Base-by-base conservation (phyloP, 2,113 vertebrate genomes). In the Xyrauchen texanus region DNA sequence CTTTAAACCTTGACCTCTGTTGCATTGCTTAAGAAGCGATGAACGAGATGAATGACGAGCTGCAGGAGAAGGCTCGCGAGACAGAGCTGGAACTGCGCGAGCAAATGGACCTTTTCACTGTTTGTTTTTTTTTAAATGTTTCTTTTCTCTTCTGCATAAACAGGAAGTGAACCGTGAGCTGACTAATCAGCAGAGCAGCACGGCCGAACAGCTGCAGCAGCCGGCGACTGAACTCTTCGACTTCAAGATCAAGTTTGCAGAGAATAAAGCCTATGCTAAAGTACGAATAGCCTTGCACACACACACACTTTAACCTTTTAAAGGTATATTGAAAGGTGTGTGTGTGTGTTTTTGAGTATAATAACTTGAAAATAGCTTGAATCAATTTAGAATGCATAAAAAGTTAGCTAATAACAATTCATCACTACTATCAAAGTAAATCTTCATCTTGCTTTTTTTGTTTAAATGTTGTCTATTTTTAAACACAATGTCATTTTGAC, bases 31-130 rank as follows among this genome's bases (percentile, higher is more conserved):
- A 99, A 97, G 98, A 99, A 85, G 95, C 97, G 2, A 99, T 99
- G 86, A 99, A 99, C 0, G 98, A 99, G 90, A 99, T 99, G 98
- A 99, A 99, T 0, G 98, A 99, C 0, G 98, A 99, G 91, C 96
- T 99, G 73, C 97, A 98, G 91, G 98, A 99, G 81, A 99, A 99
- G 0, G 92, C 95, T 0, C 91, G 98, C 0, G 98, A 99, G 92
- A 99, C 97, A 0, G 98, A 99, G 90, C 90, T 99, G 92, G 98
- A 99, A 92, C 88, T 99, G n/a, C 92, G 98, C 12, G 98, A 98
- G 89, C 96, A 98, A 93, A 86, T 99, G 92, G 98, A 99, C 70
- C 92, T 7, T 8, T 13, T 55, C 12, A 5, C 12, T 55, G 4
- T 55, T 55, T 47, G 52, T 9, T 1, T 4, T 49, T 2, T 52